Percentiles rank a stretch among this genome's conserved stretches.
phyloP scores from a whole-genome alignment of 2,113 vertebrate species.

The Chloropsis cyanopogon region DNA sequence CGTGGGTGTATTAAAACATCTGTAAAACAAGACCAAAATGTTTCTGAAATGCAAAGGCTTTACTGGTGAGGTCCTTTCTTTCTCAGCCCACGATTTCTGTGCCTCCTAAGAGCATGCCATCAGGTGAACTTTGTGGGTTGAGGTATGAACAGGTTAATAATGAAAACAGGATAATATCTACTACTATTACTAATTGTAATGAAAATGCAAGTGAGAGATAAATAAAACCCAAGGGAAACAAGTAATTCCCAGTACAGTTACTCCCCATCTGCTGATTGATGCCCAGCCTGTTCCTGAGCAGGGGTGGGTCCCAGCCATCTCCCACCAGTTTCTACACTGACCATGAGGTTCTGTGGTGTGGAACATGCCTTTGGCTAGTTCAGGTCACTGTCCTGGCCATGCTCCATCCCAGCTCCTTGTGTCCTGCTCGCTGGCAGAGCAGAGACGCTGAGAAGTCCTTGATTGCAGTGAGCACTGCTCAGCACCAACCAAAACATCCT shows the following conservation, averaged over 20 bases:
- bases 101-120: background rate
- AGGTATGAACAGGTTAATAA: background rate
- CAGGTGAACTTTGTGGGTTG: background rate
- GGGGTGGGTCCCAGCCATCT: background rate
- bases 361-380: background rate
- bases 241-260: background rate
- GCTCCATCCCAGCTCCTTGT: background rate
- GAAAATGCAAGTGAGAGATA: background rate
- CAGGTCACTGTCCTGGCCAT: background rate
- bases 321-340: background rate
- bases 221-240: background rate
- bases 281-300: background rate
- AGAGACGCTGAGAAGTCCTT: background rate
- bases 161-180: background rate
- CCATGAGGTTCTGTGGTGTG: background rate
- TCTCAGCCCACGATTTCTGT: background rate
- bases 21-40: background rate
- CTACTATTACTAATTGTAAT: background rate
- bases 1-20: background rate
- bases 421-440: background rate
- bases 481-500: background rate
- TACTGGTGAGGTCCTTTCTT: background rate
- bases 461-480: background rate
- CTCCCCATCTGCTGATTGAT: fast-evolving
- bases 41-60: background rate